These are phyloP conservation scores for Gobio gobio DNA, from an alignment of 2,113 vertebrate species.

Conservation along the genomic window DNA sequence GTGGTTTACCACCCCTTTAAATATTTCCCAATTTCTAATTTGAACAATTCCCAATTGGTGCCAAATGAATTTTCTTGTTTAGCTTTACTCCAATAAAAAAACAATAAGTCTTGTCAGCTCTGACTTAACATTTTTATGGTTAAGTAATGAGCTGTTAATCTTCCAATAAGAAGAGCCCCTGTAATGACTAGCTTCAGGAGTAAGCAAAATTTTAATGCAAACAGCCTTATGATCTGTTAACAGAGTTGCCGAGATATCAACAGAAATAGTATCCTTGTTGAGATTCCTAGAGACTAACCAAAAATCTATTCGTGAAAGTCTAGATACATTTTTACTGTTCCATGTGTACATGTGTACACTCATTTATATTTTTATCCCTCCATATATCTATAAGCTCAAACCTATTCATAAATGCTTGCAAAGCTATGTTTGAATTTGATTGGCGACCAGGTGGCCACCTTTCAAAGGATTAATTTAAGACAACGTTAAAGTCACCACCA, in stretches of 20 bases:
- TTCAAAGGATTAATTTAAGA: background rate
- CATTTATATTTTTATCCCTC: background rate
- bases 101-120: background rate
- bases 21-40: too few relatives aligned
- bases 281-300: background rate
- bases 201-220: background rate
- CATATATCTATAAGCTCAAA: background rate
- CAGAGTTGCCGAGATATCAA: background rate
- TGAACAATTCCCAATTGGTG: too few relatives aligned
- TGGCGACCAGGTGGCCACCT: background rate
- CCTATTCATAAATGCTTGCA: background rate
- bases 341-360: background rate
- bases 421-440: background rate
- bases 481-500: background rate
- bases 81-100: background rate
- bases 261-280: background rate
- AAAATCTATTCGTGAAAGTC: background rate
- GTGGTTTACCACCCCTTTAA: too few relatives aligned
- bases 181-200: background rate
- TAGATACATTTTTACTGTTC: background rate
- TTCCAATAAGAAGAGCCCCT: background rate
- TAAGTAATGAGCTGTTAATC: too few relatives aligned
- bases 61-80: background rate
- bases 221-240: background rate
- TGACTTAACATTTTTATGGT: background rate